phyloP scores from a whole-genome alignment of 2,113 vertebrate species.

The Cochlearius cochlearius region DNA sequence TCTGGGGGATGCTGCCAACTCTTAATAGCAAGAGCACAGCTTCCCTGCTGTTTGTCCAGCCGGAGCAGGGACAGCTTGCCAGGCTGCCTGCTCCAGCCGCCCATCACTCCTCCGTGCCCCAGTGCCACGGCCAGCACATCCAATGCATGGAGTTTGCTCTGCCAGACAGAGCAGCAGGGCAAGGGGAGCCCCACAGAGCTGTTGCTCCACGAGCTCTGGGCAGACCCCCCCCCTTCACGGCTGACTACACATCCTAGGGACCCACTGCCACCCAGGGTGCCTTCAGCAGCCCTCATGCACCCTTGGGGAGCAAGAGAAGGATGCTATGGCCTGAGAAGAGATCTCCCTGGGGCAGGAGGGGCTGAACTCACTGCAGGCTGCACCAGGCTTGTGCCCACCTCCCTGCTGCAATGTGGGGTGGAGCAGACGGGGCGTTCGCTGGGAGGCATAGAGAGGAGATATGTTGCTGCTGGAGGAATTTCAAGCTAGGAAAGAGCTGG shows the following conservation, averaged over 20 bases:
- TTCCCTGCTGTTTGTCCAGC: accelerated
- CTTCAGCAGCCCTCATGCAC: background rate
- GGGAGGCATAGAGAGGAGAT: background rate
- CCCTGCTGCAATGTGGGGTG: background rate
- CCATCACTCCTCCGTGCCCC: background rate
- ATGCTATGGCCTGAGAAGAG: background rate
- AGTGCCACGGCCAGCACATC: background rate
- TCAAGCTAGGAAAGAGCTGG: background rate
- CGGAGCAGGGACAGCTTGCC: background rate
- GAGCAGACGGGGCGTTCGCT: background rate
- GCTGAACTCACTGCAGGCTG: background rate
- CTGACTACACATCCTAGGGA: background rate
- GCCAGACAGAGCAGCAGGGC: background rate
- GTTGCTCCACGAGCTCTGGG: background rate
- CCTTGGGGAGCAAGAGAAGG: background rate
- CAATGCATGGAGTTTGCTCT: background rate
- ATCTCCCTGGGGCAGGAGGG: background rate
- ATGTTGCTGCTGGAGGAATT: background rate
- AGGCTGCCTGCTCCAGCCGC: background rate
- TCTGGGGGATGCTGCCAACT: background rate
- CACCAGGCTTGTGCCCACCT: background rate
- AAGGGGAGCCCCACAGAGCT: background rate
- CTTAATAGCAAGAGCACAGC: background rate
- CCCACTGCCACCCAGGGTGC: background rate
- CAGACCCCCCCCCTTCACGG: accelerated